phyloP scores from a whole-genome alignment of 2,888 invertebrate genomes.

The Dioctria rufipes region DNA sequence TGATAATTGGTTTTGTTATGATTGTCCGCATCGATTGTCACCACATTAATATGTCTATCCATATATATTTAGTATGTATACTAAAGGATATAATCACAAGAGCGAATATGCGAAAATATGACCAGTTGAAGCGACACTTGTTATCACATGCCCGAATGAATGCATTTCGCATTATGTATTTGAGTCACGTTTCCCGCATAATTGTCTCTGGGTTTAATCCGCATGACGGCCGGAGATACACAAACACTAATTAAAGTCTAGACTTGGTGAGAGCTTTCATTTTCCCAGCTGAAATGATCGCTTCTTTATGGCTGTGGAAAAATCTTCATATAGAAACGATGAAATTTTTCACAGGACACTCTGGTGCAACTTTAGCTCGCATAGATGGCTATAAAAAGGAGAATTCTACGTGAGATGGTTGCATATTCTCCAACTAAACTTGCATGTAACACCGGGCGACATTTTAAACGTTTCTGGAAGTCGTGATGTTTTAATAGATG shows the following conservation, averaged over 20 bases:
- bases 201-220: slow-evolving; percentile 31
- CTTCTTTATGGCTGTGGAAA: slow-evolving; percentile 41
- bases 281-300: slow-evolving; percentile 14
- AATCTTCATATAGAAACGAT: slow-evolving; percentile 30
- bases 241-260: slow-evolving; percentile 51
- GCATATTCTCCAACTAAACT: slow-evolving; percentile 21
- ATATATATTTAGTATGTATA: too few species aligned
- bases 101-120: slow-evolving; percentile 20
- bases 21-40: slow-evolving; percentile 28
- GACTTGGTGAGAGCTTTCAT: slow-evolving; percentile 13
- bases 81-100: not conserved
- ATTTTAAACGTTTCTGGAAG: slow-evolving; percentile 45
- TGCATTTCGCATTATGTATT: slow-evolving; percentile 4
- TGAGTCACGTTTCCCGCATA: slow-evolving; percentile 43
- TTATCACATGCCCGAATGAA: not conserved
- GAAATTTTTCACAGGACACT: slow-evolving; percentile 10
- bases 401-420: slow-evolving; percentile 37
- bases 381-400: not conserved
- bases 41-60: not conserved
- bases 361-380: not conserved
- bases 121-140: not conserved
- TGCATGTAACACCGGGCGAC: slow-evolving; percentile 33
- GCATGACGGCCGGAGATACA: slow-evolving; percentile 37
- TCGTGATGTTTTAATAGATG: slow-evolving; percentile 42
- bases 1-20: slow-evolving; percentile 32